A percentile compares a stretch with the other conserved stretches of the same genome.
These are phyloP conservation scores for Timema podura DNA, from an alignment of 2,888 invertebrate genomes.

Conservation along the genomic window DNA sequence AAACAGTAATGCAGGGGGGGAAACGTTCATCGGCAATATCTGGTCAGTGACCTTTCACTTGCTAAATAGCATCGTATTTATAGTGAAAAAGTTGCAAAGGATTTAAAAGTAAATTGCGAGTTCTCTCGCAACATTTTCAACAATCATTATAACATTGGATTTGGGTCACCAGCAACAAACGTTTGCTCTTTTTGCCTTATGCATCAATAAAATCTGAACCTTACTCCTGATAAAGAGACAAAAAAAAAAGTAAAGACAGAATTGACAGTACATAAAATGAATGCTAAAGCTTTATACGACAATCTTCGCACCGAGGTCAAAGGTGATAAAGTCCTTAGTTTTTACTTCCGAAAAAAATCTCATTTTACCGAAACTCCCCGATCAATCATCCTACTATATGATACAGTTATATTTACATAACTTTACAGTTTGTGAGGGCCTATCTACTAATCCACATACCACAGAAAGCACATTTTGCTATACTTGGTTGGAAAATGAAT, in stretches of 20 bases:
- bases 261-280: not conserved
- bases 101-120: not conserved
- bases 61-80: not conserved
- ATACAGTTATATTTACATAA: not conserved
- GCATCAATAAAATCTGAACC: not conserved
- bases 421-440: not conserved
- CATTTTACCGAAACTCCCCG: not conserved
- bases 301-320: not conserved
- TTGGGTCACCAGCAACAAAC: not conserved
- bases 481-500: not conserved
- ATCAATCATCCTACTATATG: not conserved
- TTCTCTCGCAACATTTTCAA: not conserved
- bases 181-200: constrained; percentile 5
- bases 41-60: not conserved
- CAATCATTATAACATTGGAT: not conserved
- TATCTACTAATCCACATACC: not conserved
- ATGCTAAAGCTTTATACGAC: not conserved
- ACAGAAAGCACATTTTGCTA: not conserved
- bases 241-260: not conserved
- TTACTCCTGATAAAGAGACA: not conserved
- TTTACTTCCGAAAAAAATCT: constrained; percentile 1
- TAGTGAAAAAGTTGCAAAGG: not conserved
- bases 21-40: not conserved
- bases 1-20: not conserved
- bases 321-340: not conserved